Conservation (phyloP, 1,140 invertebrate species). For the Apis laboriosa region DNA sequence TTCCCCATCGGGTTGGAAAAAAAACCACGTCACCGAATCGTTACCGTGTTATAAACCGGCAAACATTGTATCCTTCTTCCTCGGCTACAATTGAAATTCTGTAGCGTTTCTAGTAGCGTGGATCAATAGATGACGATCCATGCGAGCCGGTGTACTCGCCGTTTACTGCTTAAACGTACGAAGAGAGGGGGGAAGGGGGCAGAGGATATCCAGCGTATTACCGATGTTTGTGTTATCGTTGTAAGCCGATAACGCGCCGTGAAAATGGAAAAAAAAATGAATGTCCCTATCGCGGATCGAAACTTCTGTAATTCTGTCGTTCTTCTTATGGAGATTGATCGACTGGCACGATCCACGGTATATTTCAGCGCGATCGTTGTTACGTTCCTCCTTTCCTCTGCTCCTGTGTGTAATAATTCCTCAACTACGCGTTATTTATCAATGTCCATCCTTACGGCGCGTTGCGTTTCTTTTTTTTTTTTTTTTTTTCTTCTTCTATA, state of each 20-base stretch:
- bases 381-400: not conserved
- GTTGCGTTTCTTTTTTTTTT: not conserved
- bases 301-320: slow-evolving; percentile 27
- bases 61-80: not conserved
- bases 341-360: not conserved
- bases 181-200: not conserved
- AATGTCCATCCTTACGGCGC: not conserved
- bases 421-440: not conserved
- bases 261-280: slow-evolving; percentile 24
- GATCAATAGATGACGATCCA: slow-evolving; percentile 17
- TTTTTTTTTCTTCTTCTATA: too few relatives aligned
- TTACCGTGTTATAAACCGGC: slow-evolving; percentile 20
- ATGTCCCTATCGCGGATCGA: slow-evolving; percentile 8
- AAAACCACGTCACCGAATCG: not conserved
- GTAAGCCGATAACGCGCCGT: slow-evolving; percentile 35
- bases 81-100: slow-evolving; percentile 12
- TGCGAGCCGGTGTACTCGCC: not conserved
- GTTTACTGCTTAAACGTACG: slow-evolving; percentile 23
- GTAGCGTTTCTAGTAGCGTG: slow-evolving; percentile 1
- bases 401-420: not conserved
- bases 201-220: not conserved
- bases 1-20: not conserved
- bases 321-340: slow-evolving; percentile 40
- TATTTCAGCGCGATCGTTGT: slow-evolving; percentile 5
- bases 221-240: slow-evolving; percentile 18